Evolutionary conservation across 1,140 invertebrate species (phyloP).

Genomic region (Bacillus rossius): DNA sequence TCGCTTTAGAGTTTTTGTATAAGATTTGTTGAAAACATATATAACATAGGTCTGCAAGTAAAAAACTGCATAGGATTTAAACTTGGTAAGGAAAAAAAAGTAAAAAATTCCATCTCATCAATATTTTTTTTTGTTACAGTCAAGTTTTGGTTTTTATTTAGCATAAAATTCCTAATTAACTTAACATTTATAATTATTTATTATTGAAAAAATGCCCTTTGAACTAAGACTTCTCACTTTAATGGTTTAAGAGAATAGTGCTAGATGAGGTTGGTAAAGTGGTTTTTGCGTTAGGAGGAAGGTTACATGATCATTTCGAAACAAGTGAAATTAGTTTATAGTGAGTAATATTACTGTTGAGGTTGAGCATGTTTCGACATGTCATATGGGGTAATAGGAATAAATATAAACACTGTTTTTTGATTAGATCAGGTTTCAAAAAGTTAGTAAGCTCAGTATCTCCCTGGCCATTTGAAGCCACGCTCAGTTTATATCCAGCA

Average conservation of each 20-base stretch:
- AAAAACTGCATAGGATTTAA: neutral
- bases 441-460: slow-evolving; percentile 5
- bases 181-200: neutral
- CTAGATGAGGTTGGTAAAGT: too few species aligned
- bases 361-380: slow-evolving; percentile 3
- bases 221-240: neutral
- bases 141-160: neutral
- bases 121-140: neutral
- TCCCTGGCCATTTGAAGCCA: neutral
- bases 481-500: too few species aligned
- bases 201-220: neutral
- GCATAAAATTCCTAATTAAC: neutral
- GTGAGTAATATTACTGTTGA: neutral
- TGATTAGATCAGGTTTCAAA: slow-evolving; percentile 3
- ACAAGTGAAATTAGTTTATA: too few species aligned
- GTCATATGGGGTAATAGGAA: slow-evolving; percentile 2
- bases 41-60: slow-evolving; percentile 4
- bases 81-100: neutral
- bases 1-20: too few species aligned
- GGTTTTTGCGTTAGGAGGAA: too few species aligned
- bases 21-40: too few species aligned
- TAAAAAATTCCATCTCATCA: neutral
- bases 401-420: slow-evolving; percentile 4
- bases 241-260: too few species aligned
- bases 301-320: too few species aligned